Evolutionary conservation across 2,113 vertebrate species (phyloP), one percentile per base, ranked within the genome.

Genomic region (Megaleporinus macrocephalus): DNA sequence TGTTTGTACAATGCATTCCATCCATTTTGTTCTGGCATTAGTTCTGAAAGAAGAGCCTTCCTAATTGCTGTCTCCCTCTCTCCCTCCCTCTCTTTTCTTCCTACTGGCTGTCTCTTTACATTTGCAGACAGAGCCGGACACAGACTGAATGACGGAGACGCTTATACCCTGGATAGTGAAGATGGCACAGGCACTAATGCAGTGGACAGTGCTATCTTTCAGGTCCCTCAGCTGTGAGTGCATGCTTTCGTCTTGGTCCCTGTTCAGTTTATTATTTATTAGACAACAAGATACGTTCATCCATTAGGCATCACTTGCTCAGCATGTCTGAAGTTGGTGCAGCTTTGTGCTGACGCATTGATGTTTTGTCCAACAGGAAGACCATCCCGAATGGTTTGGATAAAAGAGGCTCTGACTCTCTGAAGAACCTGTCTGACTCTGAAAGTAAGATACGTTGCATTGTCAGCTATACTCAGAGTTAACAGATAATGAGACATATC

Each of bases 191-290:
- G 92, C 91, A 94, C 92, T 81, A 87, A 93, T 26, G 90, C 95
- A 18, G 94, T 95, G 85, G 98, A 99, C 82, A 96, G 93, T 83
- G 97, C 95, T 87, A 94, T 96, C 66, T 98, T 98, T 91, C 95
- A 97, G 89, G 95, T 97, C 57, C 96, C 97, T 74, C 96, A 95
- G 90, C 96, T 98, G 98, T 99, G 95, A 96, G 96, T 91, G 16
- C 33, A 15, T n/a, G 6, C 6, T n/a, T 16, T 30, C 55, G 6
- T 13, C 41, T 24, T 47, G 4, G 3, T 73, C 27, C 12, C 49
- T 68, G 13, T 13, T 53, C 12, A 16, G 62, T 78, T 78, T 9
- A 78, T 53, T 33, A 18, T 55, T 49, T 18, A 78, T 78, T 66
- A 51, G 36, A 3, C 22, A 15, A 24, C 12, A 22, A 61, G 53